phyloP scores from a whole-genome alignment of 2,797 vertebrate genomes.

The Petrocephalus schoutedeni region DNA sequence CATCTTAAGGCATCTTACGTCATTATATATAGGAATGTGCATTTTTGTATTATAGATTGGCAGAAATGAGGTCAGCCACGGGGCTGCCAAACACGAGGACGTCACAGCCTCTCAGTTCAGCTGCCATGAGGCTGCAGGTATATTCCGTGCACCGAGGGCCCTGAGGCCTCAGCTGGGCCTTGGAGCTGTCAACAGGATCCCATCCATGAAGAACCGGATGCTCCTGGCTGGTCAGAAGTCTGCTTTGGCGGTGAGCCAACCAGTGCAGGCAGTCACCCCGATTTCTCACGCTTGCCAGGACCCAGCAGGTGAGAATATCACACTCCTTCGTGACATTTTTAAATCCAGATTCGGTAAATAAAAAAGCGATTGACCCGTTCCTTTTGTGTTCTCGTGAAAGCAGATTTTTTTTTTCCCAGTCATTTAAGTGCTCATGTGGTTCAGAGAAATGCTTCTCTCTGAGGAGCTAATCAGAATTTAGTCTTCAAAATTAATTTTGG shows the following conservation, averaged over 20 bases:
- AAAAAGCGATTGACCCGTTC: slow-evolving; percentile 10
- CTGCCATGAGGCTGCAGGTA: slow-evolving; percentile 66
- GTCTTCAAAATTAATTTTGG: slow-evolving; percentile 46
- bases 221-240: slow-evolving; percentile 73
- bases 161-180: slow-evolving; percentile 77
- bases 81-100: slow-evolving; percentile 48
- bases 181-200: slow-evolving; percentile 71
- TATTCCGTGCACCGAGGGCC: slow-evolving; percentile 78
- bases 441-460: not conserved
- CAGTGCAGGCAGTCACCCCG: slow-evolving; percentile 68
- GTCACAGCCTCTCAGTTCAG: slow-evolving; percentile 51
- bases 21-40: not conserved
- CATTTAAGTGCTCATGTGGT: slow-evolving; percentile 30
- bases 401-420: slow-evolving; percentile 27
- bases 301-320: slow-evolving; percentile 63
- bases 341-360: not conserved
- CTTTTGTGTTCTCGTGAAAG: not conserved
- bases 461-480: slow-evolving; percentile 49
- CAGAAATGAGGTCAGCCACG: slow-evolving; percentile 43
- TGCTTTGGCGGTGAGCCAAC: slow-evolving; percentile 55
- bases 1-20: not conserved
- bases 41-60: slow-evolving; percentile 42
- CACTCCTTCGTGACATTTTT: not conserved
- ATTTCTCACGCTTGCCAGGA: slow-evolving; percentile 65
- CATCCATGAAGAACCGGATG: slow-evolving; percentile 75